Evolutionary conservation across 2,888 invertebrate genomes (phyloP), one percentile per base, ranked within the genome.

Genomic region (Raillietiella orientalis): DNA sequence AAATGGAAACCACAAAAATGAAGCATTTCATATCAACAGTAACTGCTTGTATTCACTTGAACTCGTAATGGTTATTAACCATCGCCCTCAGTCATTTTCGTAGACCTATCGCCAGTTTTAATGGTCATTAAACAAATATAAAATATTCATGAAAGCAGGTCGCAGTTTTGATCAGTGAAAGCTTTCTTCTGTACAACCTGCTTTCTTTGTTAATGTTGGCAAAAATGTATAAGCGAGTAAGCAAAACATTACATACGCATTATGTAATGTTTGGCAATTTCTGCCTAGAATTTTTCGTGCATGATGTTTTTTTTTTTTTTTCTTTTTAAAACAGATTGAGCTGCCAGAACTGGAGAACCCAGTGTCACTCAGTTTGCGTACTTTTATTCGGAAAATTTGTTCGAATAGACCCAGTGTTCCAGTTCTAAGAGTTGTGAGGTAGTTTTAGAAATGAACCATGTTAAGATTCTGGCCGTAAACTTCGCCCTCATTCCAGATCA

Each of bases 401-500:
- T n/a, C n/a, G n/a, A n/a, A n/a, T n/a, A n/a, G n/a, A n/a, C n/a
- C n/a, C n/a, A n/a, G n/a, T n/a, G n/a, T n/a, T n/a, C n/a, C n/a
- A n/a, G n/a, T n/a, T n/a, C n/a, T n/a, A n/a, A n/a, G n/a, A n/a
- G n/a, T n/a, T n/a, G n/a, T n/a, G n/a, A n/a, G n/a, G n/a, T n/a
- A n/a, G n/a, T n/a, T n/a, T n/a, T n/a, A n/a, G n/a, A n/a, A n/a
- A n/a, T n/a, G n/a, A n/a, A n/a, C n/a, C n/a, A n/a, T n/a, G n/a
- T n/a, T n/a, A n/a, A n/a, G n/a, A n/a, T n/a, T n/a, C n/a, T n/a
- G n/a, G n/a, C n/a, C n/a, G n/a, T n/a, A n/a, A n/a, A n/a, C n/a
- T n/a, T n/a, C n/a, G n/a, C n/a, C n/a, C n/a, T n/a, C n/a, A n/a
- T 50, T 52, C 15, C 57, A 84, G 87, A 47, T 90, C 96, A 45